Conservation (phyloP, 2,113 vertebrate genomes). For the Hydropotes inermis region DNA sequence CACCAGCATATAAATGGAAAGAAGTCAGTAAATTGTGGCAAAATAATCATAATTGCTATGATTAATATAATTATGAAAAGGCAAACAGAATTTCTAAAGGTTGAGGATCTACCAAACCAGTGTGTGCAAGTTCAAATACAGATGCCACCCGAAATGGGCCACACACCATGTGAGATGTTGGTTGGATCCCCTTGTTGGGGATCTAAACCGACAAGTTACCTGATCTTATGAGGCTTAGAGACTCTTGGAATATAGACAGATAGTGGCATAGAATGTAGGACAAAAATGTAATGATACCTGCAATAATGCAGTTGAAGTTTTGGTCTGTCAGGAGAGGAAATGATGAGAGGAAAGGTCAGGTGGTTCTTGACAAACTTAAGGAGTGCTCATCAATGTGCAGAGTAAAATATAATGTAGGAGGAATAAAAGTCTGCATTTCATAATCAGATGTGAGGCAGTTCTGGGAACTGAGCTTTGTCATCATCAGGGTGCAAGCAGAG, state of each 20-base stretch:
- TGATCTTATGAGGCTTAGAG: background rate
- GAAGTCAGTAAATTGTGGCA: background rate
- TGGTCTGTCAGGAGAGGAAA: background rate
- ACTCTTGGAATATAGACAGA: background rate
- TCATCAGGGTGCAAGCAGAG: accelerated
- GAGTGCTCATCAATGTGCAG: background rate
- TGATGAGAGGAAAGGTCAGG: background rate
- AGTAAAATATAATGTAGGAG: background rate
- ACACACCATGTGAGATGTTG: background rate
- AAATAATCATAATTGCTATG: background rate
- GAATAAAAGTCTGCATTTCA: background rate
- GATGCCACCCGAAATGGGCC: accelerated
- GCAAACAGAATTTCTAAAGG: background rate
- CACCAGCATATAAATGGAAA: background rate
- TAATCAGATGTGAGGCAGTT: background rate
- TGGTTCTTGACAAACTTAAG: background rate
- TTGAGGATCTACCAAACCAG: too few species aligned
- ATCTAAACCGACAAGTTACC: background rate
- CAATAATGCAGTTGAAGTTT: background rate
- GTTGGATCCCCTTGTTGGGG: background rate
- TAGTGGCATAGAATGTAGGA: accelerated
- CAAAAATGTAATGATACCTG: background rate
- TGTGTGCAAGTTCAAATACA: background rate
- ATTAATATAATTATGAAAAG: background rate
- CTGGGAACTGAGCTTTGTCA: background rate